These are phyloP conservation scores for Leptinotarsa juncta DNA, from an alignment of 2,888 invertebrate species.

Conservation along the genomic window DNA sequence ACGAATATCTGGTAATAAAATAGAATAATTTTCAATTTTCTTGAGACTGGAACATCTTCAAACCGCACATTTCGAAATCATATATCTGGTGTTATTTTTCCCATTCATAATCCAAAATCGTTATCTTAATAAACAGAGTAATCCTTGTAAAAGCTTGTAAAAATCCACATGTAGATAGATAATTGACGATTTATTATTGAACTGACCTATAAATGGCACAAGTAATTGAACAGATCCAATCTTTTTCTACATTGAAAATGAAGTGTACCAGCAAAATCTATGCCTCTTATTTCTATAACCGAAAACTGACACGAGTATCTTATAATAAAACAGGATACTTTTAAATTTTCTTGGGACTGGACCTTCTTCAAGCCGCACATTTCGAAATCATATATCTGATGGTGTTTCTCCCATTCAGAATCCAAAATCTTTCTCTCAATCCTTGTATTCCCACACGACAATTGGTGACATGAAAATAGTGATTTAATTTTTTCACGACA, in stretches of 20 bases:
- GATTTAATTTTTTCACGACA: not conserved
- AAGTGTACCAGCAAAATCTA: not conserved
- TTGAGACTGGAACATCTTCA: not conserved
- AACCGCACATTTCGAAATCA: not conserved
- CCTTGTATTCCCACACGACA: not conserved
- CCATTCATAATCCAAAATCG: not conserved
- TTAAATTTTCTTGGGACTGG: not conserved
- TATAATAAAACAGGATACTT: not conserved
- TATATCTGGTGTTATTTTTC: not conserved
- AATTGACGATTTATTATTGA: not conserved
- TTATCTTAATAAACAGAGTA: not conserved
- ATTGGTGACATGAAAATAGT: not conserved
- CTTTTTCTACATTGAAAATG: not conserved
- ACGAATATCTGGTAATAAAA: not conserved
- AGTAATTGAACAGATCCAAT: not conserved
- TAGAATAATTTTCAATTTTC: not conserved
- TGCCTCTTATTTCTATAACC: not conserved
- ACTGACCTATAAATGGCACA: constrained; percentile 2
- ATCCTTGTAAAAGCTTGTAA: not conserved
- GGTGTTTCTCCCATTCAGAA: not conserved
- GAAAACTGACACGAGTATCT: not conserved
- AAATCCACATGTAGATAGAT: not conserved
- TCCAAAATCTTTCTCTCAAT: not conserved
- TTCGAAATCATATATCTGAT: not conserved
- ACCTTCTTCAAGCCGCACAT: not conserved